Conservation (phyloP, 37 sponge, comb jelly and placozoan species). For the Tethya wilhelma region DNA sequence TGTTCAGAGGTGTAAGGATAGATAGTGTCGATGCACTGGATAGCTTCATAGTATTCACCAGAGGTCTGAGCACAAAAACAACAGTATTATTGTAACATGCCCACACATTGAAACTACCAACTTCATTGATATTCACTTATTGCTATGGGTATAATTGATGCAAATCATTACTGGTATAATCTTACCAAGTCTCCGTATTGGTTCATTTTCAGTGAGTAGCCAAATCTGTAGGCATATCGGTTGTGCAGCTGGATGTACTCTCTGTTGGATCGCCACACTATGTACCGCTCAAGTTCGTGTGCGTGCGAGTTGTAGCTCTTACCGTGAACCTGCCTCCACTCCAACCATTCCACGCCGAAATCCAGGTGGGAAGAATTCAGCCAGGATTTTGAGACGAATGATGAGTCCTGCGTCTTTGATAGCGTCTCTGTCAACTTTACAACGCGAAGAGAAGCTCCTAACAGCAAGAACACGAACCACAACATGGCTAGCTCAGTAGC, state of each 20-base stretch:
- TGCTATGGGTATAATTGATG: too few relatives aligned
- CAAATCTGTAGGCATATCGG: conserved; percentile 47
- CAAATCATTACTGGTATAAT: not conserved
- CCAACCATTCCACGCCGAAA: conserved; percentile 37
- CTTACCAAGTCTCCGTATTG: conserved; percentile 74
- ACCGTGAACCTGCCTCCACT: conserved; percentile 34
- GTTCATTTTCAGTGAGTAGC: conserved; percentile 70
- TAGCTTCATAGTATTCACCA: not conserved
- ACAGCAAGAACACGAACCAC: too few relatives aligned
- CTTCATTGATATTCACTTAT: too few relatives aligned
- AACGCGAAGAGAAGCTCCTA: too few relatives aligned
- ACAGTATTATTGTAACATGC: not conserved
- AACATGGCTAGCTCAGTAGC: too few relatives aligned
- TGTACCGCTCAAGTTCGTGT: conserved; percentile 45
- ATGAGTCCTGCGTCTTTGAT: too few relatives aligned
- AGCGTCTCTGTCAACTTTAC: too few relatives aligned
- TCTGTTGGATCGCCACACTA: conserved; percentile 60
- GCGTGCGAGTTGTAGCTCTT: conserved; percentile 39
- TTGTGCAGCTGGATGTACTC: conserved; percentile 72
- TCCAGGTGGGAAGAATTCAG: too few relatives aligned
- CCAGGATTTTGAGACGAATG: too few relatives aligned
- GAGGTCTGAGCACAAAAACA: not conserved
- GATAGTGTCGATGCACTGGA: conserved; percentile 4
- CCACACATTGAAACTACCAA: too few relatives aligned
- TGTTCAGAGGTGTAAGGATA: too few relatives aligned